phyloP scores from a whole-genome alignment of 2,888 invertebrate genomes.

The Asteroscopus sphinx region DNA sequence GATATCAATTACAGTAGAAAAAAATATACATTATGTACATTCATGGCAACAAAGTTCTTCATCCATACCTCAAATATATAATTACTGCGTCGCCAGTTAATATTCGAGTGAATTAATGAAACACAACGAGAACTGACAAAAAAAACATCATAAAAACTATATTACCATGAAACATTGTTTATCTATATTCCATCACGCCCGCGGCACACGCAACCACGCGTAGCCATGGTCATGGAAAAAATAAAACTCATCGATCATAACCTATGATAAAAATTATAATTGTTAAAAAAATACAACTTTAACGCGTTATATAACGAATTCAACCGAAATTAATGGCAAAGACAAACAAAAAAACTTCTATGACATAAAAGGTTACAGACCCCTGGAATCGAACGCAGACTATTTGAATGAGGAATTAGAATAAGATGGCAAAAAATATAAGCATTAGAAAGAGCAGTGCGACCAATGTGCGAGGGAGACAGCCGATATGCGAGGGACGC shows the following conservation, averaged over 20 bases:
- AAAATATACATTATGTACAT: conserved; percentile 30
- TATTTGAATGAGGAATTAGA: conserved; percentile 89
- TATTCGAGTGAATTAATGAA: conserved; percentile 67
- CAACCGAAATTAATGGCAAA: conserved; percentile 52
- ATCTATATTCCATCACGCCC: conserved; percentile 70
- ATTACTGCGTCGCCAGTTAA: conserved; percentile 57
- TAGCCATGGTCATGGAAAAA: conserved; percentile 71
- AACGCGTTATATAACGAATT: conserved; percentile 43
- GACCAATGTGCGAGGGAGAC: conserved; percentile 74
- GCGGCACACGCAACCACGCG: conserved; percentile 72
- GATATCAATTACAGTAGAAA: conserved; percentile 45
- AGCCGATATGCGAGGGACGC: conserved; percentile 66
- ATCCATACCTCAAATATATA: conserved; percentile 49
- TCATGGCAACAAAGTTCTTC: conserved; percentile 29
- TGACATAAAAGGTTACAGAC: conserved; percentile 78
- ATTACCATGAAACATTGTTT: conserved; percentile 70
- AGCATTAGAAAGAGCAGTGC: conserved; percentile 85
- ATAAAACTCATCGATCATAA: conserved; percentile 74
- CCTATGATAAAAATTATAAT: conserved; percentile 73
- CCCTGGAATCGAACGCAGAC: conserved; percentile 82
- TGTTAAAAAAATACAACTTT: conserved; percentile 52
- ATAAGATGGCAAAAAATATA: conserved; percentile 88
- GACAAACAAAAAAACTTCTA: conserved; percentile 42
- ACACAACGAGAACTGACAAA: conserved; percentile 63
- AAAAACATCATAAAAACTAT: conserved; percentile 62